phyloP scores from a whole-genome alignment of 2,888 invertebrate species.

The Artemia sinica region DNA sequence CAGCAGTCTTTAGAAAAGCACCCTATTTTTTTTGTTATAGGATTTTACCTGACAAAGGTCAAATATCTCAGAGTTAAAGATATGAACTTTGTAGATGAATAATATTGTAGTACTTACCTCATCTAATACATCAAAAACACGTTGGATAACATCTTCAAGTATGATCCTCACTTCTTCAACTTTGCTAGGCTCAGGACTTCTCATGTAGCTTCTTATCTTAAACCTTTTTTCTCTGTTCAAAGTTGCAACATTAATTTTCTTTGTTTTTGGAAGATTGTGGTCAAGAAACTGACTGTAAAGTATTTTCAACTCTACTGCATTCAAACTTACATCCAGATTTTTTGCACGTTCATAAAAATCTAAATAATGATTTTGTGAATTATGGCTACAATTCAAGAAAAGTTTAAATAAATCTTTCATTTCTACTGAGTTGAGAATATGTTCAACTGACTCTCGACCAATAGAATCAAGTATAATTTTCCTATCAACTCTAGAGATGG shows the following conservation, averaged over 20 bases:
- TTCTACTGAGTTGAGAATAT: slow-evolving; percentile 6
- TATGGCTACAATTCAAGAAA: background rate
- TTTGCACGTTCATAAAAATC: background rate
- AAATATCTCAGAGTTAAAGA: too few relatives aligned
- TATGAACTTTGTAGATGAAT: too few relatives aligned
- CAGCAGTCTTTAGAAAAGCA: too few relatives aligned
- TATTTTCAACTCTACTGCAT: background rate
- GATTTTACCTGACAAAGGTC: too few relatives aligned
- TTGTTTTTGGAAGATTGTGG: background rate
- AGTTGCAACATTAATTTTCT: background rate
- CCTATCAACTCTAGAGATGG: background rate
- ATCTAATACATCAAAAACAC: background rate
- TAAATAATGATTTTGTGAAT: background rate
- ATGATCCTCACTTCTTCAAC: background rate
- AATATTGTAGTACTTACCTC: background rate
- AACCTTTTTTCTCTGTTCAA: background rate
- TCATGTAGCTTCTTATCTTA: background rate
- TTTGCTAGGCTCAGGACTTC: background rate
- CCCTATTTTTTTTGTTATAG: too few relatives aligned
- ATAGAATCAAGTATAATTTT: background rate
- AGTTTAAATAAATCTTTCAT: background rate
- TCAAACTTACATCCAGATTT: background rate
- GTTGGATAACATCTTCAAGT: background rate
- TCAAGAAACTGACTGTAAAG: background rate
- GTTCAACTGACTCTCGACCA: background rate